These are phyloP conservation scores for Heterodera filipjevi DNA, from an alignment of 2,888 invertebrate species.

Conservation along the genomic window DNA sequence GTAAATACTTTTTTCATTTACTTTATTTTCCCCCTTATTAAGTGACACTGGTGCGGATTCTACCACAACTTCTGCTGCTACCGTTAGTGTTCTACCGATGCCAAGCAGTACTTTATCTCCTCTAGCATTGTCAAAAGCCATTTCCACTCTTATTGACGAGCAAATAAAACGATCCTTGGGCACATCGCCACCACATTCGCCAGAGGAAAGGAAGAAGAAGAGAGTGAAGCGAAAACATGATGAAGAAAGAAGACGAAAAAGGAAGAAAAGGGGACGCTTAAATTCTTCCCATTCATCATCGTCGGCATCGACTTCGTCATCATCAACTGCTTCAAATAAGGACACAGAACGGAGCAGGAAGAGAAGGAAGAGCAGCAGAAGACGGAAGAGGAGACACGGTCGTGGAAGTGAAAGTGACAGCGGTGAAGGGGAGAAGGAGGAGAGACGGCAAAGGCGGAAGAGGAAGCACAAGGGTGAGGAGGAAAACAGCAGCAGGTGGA, in stretches of 20 bases:
- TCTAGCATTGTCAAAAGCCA: constrained; percentile 8
- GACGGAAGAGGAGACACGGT: not conserved
- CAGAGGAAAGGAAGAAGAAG: not conserved
- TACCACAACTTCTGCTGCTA: not conserved
- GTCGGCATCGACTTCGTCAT: not conserved
- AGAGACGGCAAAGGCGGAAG: not conserved
- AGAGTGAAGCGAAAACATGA: not conserved
- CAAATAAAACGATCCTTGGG: constrained; percentile 19
- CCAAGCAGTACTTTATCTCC: constrained; percentile 13
- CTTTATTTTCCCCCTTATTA: not conserved
- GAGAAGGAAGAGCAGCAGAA: constrained; percentile 5
- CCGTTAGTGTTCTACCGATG: not conserved
- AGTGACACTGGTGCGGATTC: not conserved
- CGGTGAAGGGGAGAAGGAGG: not conserved
- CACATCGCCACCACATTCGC: not conserved
- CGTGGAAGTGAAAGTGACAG: not conserved
- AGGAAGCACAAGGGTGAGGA: constrained; percentile 2
- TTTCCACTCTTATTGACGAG: constrained; percentile 11
- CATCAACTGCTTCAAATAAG: not conserved
- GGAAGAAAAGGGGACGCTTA: not conserved
- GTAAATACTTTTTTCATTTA: not conserved
- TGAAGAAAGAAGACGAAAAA: not conserved
- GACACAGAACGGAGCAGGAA: not conserved
- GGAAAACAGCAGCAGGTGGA: not conserved
- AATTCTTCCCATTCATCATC: not conserved